These are phyloP conservation scores for Meloidogyne chitwoodi DNA, from an alignment of 1,140 invertebrate species.

Conservation along the genomic window DNA sequence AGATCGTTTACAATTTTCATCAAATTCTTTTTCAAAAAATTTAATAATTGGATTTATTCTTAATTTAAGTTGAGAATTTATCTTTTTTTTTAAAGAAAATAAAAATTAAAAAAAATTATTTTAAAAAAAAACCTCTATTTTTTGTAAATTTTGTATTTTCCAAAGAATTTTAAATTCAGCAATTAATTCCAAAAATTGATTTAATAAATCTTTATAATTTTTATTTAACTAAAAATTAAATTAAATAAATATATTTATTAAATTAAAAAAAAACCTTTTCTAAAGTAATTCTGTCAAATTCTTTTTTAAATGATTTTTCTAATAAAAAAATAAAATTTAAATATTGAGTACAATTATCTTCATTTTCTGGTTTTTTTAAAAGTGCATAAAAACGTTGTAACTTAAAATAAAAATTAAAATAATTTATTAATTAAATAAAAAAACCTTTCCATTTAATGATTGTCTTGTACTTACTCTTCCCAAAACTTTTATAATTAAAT, in stretches of 20 bases:
- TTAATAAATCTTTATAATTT: not conserved
- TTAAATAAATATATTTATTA: not conserved
- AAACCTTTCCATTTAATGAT: slow-evolving; percentile 13
- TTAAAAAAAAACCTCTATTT: not conserved
- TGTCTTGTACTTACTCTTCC: slow-evolving; percentile 15
- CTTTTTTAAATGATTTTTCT: slow-evolving; percentile 21
- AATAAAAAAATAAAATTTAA: slow-evolving; percentile 21
- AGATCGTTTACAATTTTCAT: not conserved
- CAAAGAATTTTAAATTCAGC: not conserved
- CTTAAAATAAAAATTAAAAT: slow-evolving; percentile 9
- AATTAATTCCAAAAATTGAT: not conserved
- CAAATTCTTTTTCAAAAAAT: slow-evolving; percentile 8
- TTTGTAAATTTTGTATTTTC: not conserved
- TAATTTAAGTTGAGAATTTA: slow-evolving; percentile 1
- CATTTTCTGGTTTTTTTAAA: slow-evolving; percentile 15
- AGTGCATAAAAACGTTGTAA: slow-evolving; percentile 23
- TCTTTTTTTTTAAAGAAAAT: not conserved
- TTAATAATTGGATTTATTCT: slow-evolving; percentile 9
- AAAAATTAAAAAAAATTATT: not conserved
- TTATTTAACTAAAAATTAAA: not conserved
- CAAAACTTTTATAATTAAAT: slow-evolving; percentile 4
- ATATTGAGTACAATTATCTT: not conserved
- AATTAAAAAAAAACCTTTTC: not conserved
- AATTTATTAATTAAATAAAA: not conserved
- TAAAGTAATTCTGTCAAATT: not conserved